Evolutionary conservation across 2,113 vertebrate genomes (phyloP).

Genomic region (Rhombomys opimus): DNA sequence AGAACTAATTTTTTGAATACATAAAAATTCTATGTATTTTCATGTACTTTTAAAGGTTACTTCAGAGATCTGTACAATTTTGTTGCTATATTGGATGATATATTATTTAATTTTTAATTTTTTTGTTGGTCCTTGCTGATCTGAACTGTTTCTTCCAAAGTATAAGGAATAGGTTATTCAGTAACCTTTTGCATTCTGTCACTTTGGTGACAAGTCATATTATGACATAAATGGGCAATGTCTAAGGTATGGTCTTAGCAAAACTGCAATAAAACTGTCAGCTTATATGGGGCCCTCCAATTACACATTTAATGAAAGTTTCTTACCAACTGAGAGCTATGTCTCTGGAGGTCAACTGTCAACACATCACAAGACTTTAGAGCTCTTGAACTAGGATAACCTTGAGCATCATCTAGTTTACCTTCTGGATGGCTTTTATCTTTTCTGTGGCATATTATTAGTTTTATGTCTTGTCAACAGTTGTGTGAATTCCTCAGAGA

Average conservation of each 20-base stretch:
- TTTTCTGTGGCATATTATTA: not conserved
- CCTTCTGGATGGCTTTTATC: not conserved
- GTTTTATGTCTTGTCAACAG: not conserved
- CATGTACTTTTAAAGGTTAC: not conserved
- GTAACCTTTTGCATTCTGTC: not conserved
- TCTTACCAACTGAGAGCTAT: not conserved
- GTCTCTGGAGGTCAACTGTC: not conserved
- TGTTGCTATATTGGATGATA: not conserved
- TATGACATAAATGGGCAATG: not conserved
- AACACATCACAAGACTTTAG: not conserved
- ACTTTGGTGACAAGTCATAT: not conserved
- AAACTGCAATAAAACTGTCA: not conserved
- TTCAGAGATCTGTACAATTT: conserved; percentile 34
- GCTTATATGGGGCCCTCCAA: not conserved
- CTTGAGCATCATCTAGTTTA: not conserved
- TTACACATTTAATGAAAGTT: not conserved
- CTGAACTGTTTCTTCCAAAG: not conserved
- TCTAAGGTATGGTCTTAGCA: not conserved
- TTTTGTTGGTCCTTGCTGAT: not conserved
- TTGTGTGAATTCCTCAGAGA: not conserved
- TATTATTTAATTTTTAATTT: conserved; percentile 17
- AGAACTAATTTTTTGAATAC: not conserved
- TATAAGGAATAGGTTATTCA: not conserved
- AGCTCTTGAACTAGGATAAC: not conserved
- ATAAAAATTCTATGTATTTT: not conserved